Base-by-base conservation (phyloP, 1,140 invertebrate genomes). In the Eumaeus atala region DNA sequence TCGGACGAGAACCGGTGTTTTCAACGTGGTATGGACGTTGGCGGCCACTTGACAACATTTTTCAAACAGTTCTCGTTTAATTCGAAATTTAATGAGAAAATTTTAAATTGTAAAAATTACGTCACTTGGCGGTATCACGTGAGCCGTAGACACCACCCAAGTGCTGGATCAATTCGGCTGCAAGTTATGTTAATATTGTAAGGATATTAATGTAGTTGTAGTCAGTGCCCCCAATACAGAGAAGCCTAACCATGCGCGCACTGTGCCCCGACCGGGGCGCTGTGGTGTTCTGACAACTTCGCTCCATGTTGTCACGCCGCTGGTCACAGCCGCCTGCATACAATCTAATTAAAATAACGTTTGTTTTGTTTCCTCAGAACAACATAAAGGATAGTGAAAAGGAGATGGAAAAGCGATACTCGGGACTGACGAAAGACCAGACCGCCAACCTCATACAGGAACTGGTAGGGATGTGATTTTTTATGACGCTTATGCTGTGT, bases 401-500 rank as follows among this genome's bases (percentile, higher is more conserved):
- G 48, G 77, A 82, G 21, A 68, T 72, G 0, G 74, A 81, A 42
- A 74, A 54, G 36, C 73, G 67, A 61, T 75, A 79, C 48, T 84
- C 80, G 0, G 83, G 80, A 12, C 51, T 86, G 35, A 86, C 80
- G 0, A 86, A 86, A 54, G 83, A 84, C 52, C 83, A 86, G 62
- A 86, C 83, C 4, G 80, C 83, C 0, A 83, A 77, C 58, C 66
- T 86, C 6, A 82, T 86, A 67, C 83, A 84, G 37, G 83, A 86
- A 65, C 54, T 86, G 67, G 83, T 86, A 68, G 71, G 58, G 48
- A 47, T 3, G n/a, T 53, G 6, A 18, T 0, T 16, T 42, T 16
- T 42, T 42, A 9, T 6, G 12, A 42, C 17, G 0, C n/a, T 42
- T 16, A 12, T 42, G 8, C 9, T 12, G n/a, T 17, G 2, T 16